Evolutionary conservation across 2,888 invertebrate genomes (phyloP), one percentile per base, ranked within the genome.

Genomic region (Pachydiplax longipennis): DNA sequence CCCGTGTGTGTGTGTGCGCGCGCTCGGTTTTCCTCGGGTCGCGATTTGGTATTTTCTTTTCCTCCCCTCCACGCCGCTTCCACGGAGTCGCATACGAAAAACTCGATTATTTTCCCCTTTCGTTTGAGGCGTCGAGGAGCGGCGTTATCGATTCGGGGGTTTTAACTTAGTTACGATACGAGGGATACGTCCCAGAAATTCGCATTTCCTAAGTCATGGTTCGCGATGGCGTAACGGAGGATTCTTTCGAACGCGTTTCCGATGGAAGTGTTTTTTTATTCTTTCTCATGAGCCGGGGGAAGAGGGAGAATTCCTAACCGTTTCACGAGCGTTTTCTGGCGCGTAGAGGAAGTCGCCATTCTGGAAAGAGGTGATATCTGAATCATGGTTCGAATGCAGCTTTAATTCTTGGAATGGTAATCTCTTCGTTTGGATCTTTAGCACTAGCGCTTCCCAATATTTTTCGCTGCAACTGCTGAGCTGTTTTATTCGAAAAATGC

Each of bases 141-240:
- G 65, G 87, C 61, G 35, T 61, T 87, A 87, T 87, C 87, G 87
- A 87, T 87, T 87, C 87, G 58, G 87, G 82, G 37, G 31, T 87
- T 87, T 87, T 87, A 65, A 87, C 61, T 61, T 65, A 37, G 87
- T 87, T 87, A 87, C 87, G 83, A 83, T 83, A 61, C 83, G 61
- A 87, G 58, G 87, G 87, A 87, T 61, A 61, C 87, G 61, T 61
- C 61, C 87, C 87, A 87, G 87, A 87, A 65, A 87, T 87, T 87
- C 87, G 61, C 87, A 87, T 87, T 87, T 87, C 87, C 87, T 58
- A 87, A 40, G 58, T 65, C 61, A 35, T 18, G 87, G 87, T 10
- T 35, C 37, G 35, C 81, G 22, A 44, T 81, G 81, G 81, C 18
- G 81, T 13, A 18, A 18, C 35, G 35, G 80, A 13, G 35, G 81